Evolutionary conservation across 2,113 vertebrate genomes (phyloP).

Genomic region (Tachysurus fulvidraco): DNA sequence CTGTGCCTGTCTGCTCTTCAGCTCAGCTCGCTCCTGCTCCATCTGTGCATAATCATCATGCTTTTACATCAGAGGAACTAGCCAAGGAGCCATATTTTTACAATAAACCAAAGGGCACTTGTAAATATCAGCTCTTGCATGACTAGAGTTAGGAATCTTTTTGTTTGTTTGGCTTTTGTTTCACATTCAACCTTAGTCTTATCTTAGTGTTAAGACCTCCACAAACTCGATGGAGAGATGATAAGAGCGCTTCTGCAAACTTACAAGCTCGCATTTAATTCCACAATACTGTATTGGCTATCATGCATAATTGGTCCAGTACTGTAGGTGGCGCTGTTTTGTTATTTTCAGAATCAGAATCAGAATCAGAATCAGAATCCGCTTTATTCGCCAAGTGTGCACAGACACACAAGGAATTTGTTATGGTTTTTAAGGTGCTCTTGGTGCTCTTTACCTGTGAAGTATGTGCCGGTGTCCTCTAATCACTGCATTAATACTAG

Average conservation of each 20-base stretch:
- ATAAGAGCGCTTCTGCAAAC: not conserved
- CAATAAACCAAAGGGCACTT: not conserved
- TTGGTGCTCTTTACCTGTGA: not conserved
- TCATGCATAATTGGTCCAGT: not conserved
- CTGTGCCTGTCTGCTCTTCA: constrained; percentile 69
- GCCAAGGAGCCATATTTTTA: not conserved
- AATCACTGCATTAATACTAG: not conserved
- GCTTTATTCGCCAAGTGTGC: no score
- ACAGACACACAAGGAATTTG: no score
- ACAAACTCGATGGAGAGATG: not conserved
- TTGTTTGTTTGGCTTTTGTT: not conserved
- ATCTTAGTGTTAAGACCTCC: not conserved
- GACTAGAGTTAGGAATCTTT: not conserved
- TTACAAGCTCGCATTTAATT: not conserved
- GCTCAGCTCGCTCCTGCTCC: constrained; percentile 75
- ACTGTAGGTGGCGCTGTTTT: not conserved
- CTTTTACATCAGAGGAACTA: not conserved
- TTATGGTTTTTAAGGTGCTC: no score
- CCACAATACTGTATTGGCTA: not conserved
- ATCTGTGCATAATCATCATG: constrained; percentile 62
- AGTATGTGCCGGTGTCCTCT: not conserved
- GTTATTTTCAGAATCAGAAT: no score
- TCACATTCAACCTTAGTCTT: not conserved
- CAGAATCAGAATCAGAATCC: no score
- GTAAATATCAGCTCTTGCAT: not conserved